A percentile compares a stretch with the other conserved stretches of the same genome.
phyloP scores from a whole-genome alignment of 2,797 vertebrate species.

The Somateria mollissima region DNA sequence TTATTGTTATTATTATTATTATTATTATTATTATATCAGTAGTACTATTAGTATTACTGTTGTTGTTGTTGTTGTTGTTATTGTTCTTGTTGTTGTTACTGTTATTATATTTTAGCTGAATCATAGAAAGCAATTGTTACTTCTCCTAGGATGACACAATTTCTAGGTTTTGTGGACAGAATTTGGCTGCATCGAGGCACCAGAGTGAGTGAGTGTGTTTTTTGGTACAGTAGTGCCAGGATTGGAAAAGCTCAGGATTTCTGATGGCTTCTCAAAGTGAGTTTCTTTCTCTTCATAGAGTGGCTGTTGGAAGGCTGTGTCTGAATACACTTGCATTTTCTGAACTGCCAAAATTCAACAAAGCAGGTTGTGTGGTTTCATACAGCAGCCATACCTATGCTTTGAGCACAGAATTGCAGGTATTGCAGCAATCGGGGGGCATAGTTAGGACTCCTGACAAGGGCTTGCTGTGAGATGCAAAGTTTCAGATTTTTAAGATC shows the following conservation, averaged over 20 bases:
- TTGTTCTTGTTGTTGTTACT: no score
- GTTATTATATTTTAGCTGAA: background rate
- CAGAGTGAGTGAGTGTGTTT: background rate
- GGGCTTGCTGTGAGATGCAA: background rate
- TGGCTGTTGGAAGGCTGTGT: background rate
- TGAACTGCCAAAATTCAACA: background rate
- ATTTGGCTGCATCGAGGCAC: background rate
- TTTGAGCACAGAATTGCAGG: background rate
- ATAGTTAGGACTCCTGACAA: background rate
- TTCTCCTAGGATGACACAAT: slow-evolving; percentile 27
- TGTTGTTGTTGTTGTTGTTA: background rate
- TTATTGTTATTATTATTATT: background rate
- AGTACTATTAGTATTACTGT: background rate
- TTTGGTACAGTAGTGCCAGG: background rate
- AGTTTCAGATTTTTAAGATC: background rate
- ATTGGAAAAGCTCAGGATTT: background rate
- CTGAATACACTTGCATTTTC: background rate
- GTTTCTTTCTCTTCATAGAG: background rate
- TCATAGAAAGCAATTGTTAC: slow-evolving; percentile 48
- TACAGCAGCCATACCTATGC: background rate
- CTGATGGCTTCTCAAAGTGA: background rate
- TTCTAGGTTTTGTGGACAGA: slow-evolving; percentile 35
- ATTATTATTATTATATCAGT: no score
- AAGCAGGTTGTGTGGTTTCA: background rate
- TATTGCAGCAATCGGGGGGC: background rate